Conservation (phyloP, 2,797 vertebrate genomes). For the Oryzias sinensis region DNA sequence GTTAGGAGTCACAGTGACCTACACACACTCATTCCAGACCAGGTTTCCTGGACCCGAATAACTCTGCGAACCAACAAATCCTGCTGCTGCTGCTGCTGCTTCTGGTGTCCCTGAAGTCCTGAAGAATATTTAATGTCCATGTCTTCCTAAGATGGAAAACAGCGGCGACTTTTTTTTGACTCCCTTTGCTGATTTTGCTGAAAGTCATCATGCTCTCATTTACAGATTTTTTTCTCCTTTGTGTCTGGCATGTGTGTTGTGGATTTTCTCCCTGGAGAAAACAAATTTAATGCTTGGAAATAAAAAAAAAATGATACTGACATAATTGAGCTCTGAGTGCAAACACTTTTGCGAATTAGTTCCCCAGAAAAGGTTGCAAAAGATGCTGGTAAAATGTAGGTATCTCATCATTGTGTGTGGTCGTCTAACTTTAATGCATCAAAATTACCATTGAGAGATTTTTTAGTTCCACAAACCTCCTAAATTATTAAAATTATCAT, state of each 20-base stretch:
- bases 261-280: slow-evolving; percentile 18
- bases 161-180: slow-evolving; percentile 3
- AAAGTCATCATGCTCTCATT: slow-evolving; percentile 40
- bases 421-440: slow-evolving; percentile 17
- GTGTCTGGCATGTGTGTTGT: slow-evolving; percentile 10
- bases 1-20: slow-evolving; percentile 35
- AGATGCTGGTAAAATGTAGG: background rate
- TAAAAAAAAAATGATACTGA: slow-evolving; percentile 49
- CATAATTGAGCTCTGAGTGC: slow-evolving; percentile 55
- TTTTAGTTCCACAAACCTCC: background rate
- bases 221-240: slow-evolving; percentile 24
- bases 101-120: background rate
- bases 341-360: slow-evolving; percentile 44
- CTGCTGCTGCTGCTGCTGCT: slow-evolving; percentile 1
- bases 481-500: background rate
- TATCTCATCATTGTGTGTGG: slow-evolving; percentile 24
- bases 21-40: slow-evolving; percentile 11
- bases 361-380: slow-evolving; percentile 26
- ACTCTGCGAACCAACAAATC: slow-evolving; percentile 13
- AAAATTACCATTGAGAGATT: slow-evolving; percentile 4
- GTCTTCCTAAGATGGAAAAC: slow-evolving; percentile 9
- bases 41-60: slow-evolving; percentile 9
- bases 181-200: slow-evolving; percentile 25
- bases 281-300: slow-evolving; percentile 40
- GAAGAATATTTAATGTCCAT: slow-evolving; percentile 3